phyloP scores from a whole-genome alignment of 2,113 vertebrate species.

The Hemiscyllium ocellatum region DNA sequence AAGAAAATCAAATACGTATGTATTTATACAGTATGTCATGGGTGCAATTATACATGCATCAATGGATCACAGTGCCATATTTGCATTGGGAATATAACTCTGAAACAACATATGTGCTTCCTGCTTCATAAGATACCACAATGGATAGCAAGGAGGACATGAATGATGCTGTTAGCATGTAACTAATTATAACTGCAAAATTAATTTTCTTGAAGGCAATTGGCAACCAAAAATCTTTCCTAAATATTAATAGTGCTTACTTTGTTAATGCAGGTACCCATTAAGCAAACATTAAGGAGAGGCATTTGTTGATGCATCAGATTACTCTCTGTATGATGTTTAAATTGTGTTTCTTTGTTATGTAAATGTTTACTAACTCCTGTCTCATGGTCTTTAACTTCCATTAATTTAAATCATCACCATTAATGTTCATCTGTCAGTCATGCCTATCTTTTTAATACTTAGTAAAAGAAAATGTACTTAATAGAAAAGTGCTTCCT shows the following conservation, averaged over 20 bases:
- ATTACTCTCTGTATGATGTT: neutral
- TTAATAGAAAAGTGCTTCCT: neutral
- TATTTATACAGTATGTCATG: no score
- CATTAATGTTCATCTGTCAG: neutral
- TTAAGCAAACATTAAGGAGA: neutral
- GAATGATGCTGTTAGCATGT: neutral
- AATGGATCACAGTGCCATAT: no score
- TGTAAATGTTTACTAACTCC: neutral
- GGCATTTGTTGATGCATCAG: neutral
- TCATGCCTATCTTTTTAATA: neutral
- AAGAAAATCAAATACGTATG: no score
- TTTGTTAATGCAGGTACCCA: neutral
- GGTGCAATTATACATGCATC: no score
- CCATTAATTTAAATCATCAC: neutral
- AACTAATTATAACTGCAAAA: neutral
- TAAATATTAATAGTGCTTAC: neutral
- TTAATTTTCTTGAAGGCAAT: neutral
- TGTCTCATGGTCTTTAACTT: neutral
- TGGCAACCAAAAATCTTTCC: neutral
- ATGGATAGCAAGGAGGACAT: neutral
- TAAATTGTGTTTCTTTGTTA: neutral
- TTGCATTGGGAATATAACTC: no score
- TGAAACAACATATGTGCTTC: neutral
- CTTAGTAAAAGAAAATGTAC: neutral
- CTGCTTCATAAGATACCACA: neutral